Evolutionary conservation across 2,797 vertebrate genomes (phyloP), one percentile per base, ranked within the genome.

Genomic region (Masticophis lateralis): DNA sequence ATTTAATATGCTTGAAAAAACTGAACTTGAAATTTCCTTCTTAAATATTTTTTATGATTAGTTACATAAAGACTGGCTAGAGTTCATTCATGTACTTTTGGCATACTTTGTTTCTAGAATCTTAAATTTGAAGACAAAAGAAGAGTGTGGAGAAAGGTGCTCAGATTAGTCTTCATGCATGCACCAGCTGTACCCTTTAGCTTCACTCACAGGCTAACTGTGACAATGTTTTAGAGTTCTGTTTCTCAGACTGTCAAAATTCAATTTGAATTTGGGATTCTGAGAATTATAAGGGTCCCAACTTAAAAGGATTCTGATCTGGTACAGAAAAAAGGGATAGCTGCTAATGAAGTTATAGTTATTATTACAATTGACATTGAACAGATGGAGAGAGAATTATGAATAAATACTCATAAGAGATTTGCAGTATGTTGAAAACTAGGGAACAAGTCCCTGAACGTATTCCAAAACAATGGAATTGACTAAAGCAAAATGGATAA

Each of bases 281-380:
- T 83, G 37, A 1, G 20, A 83, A 47, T 47, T 25, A 43, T 22
- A 83, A 43, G 37, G 37, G 18, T 83, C 10, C 20, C 4, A 0
- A 11, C 28, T 53, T 87, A 93, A 93, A 94, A 94, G 93, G 93
- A 95, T 94, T 91, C 51, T 89, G 57, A 79, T 79, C 92, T 79
- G 2, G 0, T 43, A 92, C 18, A 55, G 37, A 53, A 12, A 66
- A 10, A 10, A n/a, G 16, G 51, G 47, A 22, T 55, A 53, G 63
- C 5, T 32, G 28, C 89, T 22, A n/a, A 63, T 90, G 89, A 69
- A 90, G 28, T 11, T 3, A 69, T 74, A 69, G 53, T 90, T 53
- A 6, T 20, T 66, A 53, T 37, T 32, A n/a, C 5, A 69, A 53
- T 12, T 22, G 22, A 69, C 18, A 55, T 90, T 69, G 51, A 74